Conservation (phyloP, 1,140 invertebrate species). For the Cherax quadricarinatus region DNA sequence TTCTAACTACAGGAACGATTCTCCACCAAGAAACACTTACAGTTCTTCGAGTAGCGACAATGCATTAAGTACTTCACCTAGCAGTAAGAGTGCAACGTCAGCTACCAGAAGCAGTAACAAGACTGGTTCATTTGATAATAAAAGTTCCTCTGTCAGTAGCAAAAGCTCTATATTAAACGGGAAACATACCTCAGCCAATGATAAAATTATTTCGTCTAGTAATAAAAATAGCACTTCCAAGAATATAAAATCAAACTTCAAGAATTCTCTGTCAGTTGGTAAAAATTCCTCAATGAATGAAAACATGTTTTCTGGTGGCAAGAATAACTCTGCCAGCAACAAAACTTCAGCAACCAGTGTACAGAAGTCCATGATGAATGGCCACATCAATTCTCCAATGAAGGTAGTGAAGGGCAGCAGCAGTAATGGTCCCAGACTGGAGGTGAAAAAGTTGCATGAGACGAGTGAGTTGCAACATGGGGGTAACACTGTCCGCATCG, state of each 20-base stretch:
- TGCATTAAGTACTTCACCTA: not conserved
- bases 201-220: not conserved
- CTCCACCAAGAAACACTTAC: not conserved
- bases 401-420: not conserved
- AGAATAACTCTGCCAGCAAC: not conserved
- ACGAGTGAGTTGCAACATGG: slow-evolving; percentile 53
- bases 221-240: not conserved
- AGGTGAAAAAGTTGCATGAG: slow-evolving; percentile 61
- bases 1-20: not conserved
- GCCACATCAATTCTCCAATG: not conserved
- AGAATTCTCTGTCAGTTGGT: not conserved
- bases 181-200: not conserved
- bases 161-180: not conserved
- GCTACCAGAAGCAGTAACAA: not conserved
- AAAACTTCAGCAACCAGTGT: not conserved
- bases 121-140: not conserved
- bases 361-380: not conserved
- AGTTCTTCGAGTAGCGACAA: not conserved
- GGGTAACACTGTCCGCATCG: slow-evolving; percentile 65
- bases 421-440: slow-evolving; percentile 39
- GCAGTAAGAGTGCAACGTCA: slow-evolving; percentile 6
- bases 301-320: not conserved
- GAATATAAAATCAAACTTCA: not conserved
- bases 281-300: slow-evolving; percentile 16
- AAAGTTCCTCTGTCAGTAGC: not conserved